These are phyloP conservation scores for Corythaeola cristata DNA, from an alignment of 2,113 vertebrate species.

Conservation along the genomic window DNA sequence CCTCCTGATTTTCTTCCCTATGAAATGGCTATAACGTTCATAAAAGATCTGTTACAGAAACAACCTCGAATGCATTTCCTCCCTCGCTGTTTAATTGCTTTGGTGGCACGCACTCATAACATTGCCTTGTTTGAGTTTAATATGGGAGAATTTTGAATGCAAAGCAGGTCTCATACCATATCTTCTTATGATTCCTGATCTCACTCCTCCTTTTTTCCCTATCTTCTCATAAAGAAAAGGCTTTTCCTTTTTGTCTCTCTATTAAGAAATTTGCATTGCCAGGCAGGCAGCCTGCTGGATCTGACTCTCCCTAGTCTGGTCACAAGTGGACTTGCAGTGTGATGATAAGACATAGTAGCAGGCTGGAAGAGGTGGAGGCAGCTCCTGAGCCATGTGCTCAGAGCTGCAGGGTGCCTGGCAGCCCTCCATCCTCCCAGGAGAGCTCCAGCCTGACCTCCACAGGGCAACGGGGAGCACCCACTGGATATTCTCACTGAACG, in stretches of 20 bases:
- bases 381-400: neutral
- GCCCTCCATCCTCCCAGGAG: neutral
- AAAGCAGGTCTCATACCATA: neutral
- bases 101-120: neutral
- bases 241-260: neutral
- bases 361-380: neutral
- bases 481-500: rapidly evolving
- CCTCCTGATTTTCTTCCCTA: neutral
- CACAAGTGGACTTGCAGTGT: rapidly evolving
- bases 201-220: neutral
- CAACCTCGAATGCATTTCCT: neutral
- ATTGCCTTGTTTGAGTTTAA: neutral
- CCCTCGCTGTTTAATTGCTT: neutral
- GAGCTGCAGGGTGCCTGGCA: rapidly evolving
- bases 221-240: neutral
- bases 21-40: neutral
- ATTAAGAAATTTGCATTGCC: neutral
- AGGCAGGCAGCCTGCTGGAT: neutral
- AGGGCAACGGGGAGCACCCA: neutral
- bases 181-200: neutral
- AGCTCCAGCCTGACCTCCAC: rapidly evolving
- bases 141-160: neutral
- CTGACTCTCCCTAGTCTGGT: neutral
- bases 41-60: neutral
- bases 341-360: neutral